Conservation (phyloP, 2,113 vertebrate species). For the Calcarius ornatus region DNA sequence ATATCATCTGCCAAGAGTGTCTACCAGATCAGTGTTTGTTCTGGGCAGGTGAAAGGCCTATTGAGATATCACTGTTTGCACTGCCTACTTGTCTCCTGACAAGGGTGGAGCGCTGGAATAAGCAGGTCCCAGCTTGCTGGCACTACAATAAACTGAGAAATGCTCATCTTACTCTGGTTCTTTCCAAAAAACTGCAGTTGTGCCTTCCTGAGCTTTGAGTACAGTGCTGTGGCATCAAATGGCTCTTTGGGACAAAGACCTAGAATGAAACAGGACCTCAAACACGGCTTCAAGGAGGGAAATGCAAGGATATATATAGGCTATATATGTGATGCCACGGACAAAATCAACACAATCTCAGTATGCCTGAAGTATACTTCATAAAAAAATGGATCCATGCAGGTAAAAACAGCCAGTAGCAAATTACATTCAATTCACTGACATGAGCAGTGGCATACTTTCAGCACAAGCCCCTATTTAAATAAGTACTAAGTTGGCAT, state of each 20-base stretch:
- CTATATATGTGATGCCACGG: not conserved
- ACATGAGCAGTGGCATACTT: not conserved
- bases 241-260: not conserved
- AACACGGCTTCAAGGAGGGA: not conserved
- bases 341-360: not conserved
- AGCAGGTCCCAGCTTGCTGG: not conserved
- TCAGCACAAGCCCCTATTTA: not conserved
- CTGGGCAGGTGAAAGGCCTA: constrained; percentile 6
- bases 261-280: not conserved
- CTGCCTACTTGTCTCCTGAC: not conserved
- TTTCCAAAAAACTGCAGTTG: not conserved
- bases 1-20: not conserved
- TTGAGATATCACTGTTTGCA: not conserved
- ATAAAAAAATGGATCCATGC: not conserved
- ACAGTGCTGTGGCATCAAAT: not conserved
- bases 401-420: not conserved
- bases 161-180: not conserved
- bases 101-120: constrained; percentile 1
- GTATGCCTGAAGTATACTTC: not conserved
- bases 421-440: not conserved
- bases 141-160: not conserved
- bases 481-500: not conserved
- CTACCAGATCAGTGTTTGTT: not conserved
- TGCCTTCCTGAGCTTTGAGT: not conserved
- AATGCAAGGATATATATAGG: not conserved